Conservation (phyloP, 1,140 invertebrate species). For the Eulimnadia texana region DNA sequence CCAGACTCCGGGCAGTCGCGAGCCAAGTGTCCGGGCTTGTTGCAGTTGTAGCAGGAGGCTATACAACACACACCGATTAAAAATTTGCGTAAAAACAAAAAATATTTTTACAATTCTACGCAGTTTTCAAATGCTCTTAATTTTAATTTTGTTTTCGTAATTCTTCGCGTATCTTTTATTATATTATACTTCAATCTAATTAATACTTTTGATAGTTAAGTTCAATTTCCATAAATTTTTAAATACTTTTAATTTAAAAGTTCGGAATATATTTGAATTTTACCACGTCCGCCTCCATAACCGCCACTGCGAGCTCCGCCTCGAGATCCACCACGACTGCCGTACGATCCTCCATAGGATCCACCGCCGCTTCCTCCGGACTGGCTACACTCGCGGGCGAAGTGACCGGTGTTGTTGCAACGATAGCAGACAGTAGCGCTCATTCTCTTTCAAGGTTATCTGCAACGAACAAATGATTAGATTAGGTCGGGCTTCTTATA, state of each 20-base stretch:
- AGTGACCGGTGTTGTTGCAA: conserved; percentile 84
- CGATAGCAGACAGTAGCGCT: conserved; percentile 56
- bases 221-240: background rate
- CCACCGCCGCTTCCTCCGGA: conserved; percentile 41
- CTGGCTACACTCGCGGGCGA: conserved; percentile 80
- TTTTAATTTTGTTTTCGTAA: background rate
- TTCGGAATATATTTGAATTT: background rate
- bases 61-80: conserved; percentile 17
- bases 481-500: background rate
- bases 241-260: background rate
- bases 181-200: background rate
- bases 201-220: background rate
- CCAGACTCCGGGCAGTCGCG: conserved; percentile 63
- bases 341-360: conserved; percentile 63
- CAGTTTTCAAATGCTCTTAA: background rate
- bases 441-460: background rate
- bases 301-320: conserved; percentile 8
- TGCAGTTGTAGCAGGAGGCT: conserved; percentile 74
- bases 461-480: background rate
- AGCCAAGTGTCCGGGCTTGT: conserved; percentile 73
- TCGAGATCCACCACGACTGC: conserved; percentile 14
- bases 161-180: background rate
- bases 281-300: conserved; percentile 1
- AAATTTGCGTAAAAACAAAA: background rate
- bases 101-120: background rate